Conservation (phyloP, 2,888 invertebrate species). For the Agonopterix heracliana region DNA sequence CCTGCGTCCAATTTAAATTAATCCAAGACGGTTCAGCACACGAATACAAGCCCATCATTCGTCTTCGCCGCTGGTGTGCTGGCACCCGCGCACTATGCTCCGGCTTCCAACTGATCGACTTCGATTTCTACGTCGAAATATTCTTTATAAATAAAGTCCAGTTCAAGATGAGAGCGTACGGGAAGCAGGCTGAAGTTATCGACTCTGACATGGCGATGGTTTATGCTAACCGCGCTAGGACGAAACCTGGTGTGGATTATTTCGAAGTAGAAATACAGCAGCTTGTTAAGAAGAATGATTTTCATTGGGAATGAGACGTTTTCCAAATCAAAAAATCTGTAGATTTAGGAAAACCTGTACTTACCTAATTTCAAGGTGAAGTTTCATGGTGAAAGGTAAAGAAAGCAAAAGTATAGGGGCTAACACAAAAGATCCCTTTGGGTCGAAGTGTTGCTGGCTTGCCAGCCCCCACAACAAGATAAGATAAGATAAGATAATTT, state of each 20-base stretch:
- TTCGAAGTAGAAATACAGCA: too few relatives aligned
- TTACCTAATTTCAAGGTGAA: too few relatives aligned
- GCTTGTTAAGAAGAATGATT: too few relatives aligned
- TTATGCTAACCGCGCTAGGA: slow-evolving; percentile 11
- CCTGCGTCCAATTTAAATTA: slow-evolving; percentile 31
- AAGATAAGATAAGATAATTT: too few relatives aligned
- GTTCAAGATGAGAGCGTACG: slow-evolving; percentile 26
- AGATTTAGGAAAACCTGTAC: too few relatives aligned
- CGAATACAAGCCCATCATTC: slow-evolving; percentile 17
- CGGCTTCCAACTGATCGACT: slow-evolving; percentile 24
- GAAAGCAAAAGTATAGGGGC: too few relatives aligned
- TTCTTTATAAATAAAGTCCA: slow-evolving; percentile 13
- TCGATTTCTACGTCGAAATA: slow-evolving; percentile 33
- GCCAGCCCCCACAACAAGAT: too few relatives aligned
- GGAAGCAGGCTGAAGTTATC: slow-evolving; percentile 18
- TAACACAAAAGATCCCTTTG: too few relatives aligned
- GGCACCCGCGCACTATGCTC: slow-evolving; percentile 22
- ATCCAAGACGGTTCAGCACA: slow-evolving; percentile 1
- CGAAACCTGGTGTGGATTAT: background rate
- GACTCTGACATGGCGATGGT: slow-evolving; percentile 14
- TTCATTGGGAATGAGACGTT: too few relatives aligned
- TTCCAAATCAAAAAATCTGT: too few relatives aligned
- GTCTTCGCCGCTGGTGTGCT: slow-evolving; percentile 30
- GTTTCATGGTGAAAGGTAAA: too few relatives aligned
- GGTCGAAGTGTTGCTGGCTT: too few relatives aligned